Base-by-base conservation (phyloP, 2,797 vertebrate genomes). In the Macroramphosus scolopax region DNA sequence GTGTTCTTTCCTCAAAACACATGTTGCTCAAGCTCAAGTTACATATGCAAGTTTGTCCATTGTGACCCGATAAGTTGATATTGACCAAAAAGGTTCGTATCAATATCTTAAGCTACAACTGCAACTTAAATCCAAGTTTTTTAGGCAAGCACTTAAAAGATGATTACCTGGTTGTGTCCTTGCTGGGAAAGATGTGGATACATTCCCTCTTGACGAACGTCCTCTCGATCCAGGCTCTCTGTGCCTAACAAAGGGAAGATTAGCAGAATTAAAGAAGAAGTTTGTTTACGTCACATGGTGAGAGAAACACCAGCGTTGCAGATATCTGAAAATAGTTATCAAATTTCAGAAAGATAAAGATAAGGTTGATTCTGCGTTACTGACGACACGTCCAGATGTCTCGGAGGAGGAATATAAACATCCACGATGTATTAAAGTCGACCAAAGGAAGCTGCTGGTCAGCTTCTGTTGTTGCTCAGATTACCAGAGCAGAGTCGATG, bases 201-300 rank as follows among this genome's bases (percentile, higher is more conserved):
- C 97, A 99, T 89, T 99, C 95, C 82, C 93, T 89, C 85, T 96
- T 97, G 31, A 81, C 80, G 77, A 99, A 98, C 6, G 92, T 96
- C 76, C 91, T 97, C 75, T 99, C 97, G 68, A 98, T 94, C 97
- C 97, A 99, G 51, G 88, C 89, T 82, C 89, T 97, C 59, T 95
- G 93, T 60, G 89, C 89, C 95, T 99, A 72, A 14, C 60, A 18
- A 35, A 42, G 45, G 65, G 18, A 73, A 64, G 40, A 55, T 9
- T 8, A 6, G 8, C n/a, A n/a, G n/a, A n/a, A n/a, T n/a, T n/a
- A n/a, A 56, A 45, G 0, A 14, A 18, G 2, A 20, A 47, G 57
- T 18, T 3, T 28, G 17, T 33, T 57, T 17, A 38, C 13, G 29
- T 50, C 6, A 24, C 6, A 11, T 5, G 4, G 14, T 31, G 37